A percentile compares a stretch with the other conserved stretches of the same genome.
Conservation (phyloP, 2,113 vertebrate genomes). For the Pundamilia nyererei region DNA sequence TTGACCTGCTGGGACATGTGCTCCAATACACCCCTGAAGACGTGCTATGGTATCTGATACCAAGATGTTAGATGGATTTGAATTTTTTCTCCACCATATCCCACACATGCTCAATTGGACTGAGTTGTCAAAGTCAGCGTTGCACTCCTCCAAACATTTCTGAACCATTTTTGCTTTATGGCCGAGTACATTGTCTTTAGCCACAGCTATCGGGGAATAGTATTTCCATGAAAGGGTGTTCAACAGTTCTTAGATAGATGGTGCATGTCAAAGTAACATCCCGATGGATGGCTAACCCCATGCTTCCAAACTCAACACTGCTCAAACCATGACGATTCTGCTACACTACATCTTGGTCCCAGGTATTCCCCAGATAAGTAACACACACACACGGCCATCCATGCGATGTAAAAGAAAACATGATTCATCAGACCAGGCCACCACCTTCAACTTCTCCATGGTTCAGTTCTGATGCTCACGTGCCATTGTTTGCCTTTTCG, state of each 20-base stretch:
- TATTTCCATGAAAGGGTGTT: neutral
- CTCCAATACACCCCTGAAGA: neutral
- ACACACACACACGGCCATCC: neutral
- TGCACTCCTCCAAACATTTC: neutral
- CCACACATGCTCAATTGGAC: neutral
- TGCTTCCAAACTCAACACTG: neutral
- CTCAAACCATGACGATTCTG: neutral
- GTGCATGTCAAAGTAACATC: neutral
- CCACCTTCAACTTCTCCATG: neutral
- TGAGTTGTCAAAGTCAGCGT: neutral
- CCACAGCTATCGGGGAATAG: neutral
- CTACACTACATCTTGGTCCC: neutral
- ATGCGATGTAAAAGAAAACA: neutral
- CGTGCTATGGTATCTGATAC: neutral
- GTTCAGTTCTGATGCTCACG: neutral
- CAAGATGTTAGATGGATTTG: neutral
- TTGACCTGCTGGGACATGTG: neutral
- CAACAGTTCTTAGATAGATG: neutral
- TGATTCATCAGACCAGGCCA: neutral
- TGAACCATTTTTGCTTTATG: neutral
- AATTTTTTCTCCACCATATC: neutral
- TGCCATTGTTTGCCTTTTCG: neutral
- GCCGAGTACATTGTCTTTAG: neutral
- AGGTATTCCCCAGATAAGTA: neutral
- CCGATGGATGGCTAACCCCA: neutral